These are phyloP conservation scores for Enteromius unitaeniatus DNA, from an alignment of 2,797 vertebrate genomes.

Conservation along the genomic window DNA sequence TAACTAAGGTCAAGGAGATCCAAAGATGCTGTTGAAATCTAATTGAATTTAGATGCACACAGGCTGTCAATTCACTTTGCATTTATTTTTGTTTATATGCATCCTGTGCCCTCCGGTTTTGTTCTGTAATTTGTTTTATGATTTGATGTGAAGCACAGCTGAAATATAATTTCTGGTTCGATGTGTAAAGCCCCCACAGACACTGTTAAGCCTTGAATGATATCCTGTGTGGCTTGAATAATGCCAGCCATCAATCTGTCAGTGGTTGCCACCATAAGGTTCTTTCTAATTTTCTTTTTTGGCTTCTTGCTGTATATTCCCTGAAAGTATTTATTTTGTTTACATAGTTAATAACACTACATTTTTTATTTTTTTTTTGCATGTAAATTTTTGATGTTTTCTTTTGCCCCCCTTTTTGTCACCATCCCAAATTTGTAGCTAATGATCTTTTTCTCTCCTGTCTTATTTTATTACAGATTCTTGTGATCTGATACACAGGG, in stretches of 20 bases:
- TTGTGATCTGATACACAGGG: constrained; percentile 73
- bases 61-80: neutral
- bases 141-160: neutral
- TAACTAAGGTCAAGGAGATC: constrained; percentile 4
- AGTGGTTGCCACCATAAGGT: constrained; percentile 39
- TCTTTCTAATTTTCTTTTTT: constrained; percentile 57
- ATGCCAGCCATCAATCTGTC: constrained; percentile 48
- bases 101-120: neutral
- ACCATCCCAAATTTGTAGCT: constrained; percentile 75
- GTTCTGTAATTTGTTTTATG: constrained; percentile 7
- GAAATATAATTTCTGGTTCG: neutral
- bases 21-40: constrained; percentile 22
- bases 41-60: constrained; percentile 1
- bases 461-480: constrained; percentile 73
- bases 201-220: constrained; percentile 17
- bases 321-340: constrained; percentile 71
- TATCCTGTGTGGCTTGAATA: constrained; percentile 43
- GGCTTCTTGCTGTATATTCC: constrained; percentile 63
- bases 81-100: neutral
- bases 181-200: neutral
- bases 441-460: constrained; percentile 64
- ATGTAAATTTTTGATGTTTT: constrained; percentile 27
- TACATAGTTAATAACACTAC: constrained; percentile 82
- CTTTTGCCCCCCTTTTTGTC: constrained; percentile 53
- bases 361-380: constrained; percentile 35